Base-by-base conservation (phyloP, 2,888 invertebrate genomes). In the Perizoma affinitatum region DNA sequence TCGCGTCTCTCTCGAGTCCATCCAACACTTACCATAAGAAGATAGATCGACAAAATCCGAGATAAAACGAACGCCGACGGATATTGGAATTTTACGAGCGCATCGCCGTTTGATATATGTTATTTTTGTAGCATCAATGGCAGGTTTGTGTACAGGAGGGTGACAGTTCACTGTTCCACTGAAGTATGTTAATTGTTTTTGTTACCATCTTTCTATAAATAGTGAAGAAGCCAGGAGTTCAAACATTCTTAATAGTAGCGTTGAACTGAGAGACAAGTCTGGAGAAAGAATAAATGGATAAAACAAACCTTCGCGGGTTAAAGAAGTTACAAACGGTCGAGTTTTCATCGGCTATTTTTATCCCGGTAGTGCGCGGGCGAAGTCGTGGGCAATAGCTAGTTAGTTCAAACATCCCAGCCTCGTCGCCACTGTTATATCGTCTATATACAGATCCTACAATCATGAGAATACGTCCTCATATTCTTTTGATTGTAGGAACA, bases 121-220 rank as follows among this genome's bases (percentile, higher is more conserved):
- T 71, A 73, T 72, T 69, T 77, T 70, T 64, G 67, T 65, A 63
- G 64, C 65, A 70, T 69, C 61, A 69, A 66, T 66, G 66, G 68
- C 63, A 63, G 65, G 63, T 65, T 64, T 65, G 52, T 57, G 60
- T 65, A 45, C 50, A 33, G 58, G 58, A 67, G 64, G 68, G 70
- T 67, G 66, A 67, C 59, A 62, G 44, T 33, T 59, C 50, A 46
- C 46, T 54, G 59, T 41, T 45, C 11, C 6, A 35, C 36, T 48
- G n/a, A 6, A 50, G 22, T 46, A 54, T 54, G 54, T 51, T 54
- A 34, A 54, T 54, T 50, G 50, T 46, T 35, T 52, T 52, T 51
- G 57, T 58, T 45, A 57, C 50, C 40, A 5, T 34, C 9, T 51
- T 34, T 50, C 56, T 57, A 45, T 40, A 38, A 38, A 40, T 51